These are phyloP conservation scores for Passer domesticus DNA, from an alignment of 2,113 vertebrate species.

Conservation along the genomic window DNA sequence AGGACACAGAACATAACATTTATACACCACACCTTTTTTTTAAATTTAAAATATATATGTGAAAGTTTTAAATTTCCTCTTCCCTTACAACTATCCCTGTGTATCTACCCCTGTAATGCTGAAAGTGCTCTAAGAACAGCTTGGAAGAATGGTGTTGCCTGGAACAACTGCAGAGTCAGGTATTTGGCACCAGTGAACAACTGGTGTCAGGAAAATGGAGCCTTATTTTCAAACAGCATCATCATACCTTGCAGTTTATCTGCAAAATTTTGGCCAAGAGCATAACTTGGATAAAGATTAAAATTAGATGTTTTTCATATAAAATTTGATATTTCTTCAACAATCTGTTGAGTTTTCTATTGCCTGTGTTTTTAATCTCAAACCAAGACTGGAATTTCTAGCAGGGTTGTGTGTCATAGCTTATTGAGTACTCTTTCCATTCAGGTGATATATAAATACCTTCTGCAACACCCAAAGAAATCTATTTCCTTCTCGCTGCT, in stretches of 20 bases:
- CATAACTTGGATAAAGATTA: neutral
- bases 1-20: neutral
- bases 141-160: neutral
- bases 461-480: neutral
- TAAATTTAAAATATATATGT: neutral
- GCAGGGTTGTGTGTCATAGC: neutral
- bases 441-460: neutral
- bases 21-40: neutral
- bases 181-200: too few relatives aligned
- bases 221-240: neutral
- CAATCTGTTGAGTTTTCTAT: neutral
- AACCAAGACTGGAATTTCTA: neutral
- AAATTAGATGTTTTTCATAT: neutral
- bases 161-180: neutral
- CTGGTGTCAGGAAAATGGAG: neutral
- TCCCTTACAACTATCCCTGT: neutral
- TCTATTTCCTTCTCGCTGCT: neutral
- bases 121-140: neutral
- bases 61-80: neutral
- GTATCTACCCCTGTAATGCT: accelerated
- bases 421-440: neutral
- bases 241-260: neutral
- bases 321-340: neutral
- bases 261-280: neutral
- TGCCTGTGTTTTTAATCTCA: neutral